phyloP scores from a whole-genome alignment of 2,113 vertebrate species.

The Delphinapterus leucas region DNA sequence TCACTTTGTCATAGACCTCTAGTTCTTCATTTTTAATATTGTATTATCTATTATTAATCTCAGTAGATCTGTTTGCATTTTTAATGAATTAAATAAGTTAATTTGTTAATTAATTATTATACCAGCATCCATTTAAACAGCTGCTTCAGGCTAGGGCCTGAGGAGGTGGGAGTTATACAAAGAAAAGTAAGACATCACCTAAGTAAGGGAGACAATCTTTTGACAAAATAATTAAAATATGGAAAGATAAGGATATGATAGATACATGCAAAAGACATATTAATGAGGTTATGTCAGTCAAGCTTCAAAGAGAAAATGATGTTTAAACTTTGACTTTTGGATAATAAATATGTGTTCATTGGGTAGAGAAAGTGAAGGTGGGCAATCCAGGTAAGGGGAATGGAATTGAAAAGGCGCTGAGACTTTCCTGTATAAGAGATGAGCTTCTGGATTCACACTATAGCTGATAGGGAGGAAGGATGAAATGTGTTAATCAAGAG shows the following conservation, averaged over 20 bases:
- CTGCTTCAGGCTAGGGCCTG: background rate
- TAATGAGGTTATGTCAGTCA: background rate
- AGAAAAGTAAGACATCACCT: background rate
- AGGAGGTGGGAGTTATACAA: background rate
- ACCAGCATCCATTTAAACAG: background rate
- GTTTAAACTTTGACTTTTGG: background rate
- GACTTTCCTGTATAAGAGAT: background rate
- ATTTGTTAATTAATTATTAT: background rate
- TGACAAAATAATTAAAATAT: slow-evolving; percentile 1
- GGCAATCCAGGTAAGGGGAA: background rate
- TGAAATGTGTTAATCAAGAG: background rate
- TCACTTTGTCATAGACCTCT: background rate
- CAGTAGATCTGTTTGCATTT: background rate
- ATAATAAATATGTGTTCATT: background rate
- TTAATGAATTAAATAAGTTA: background rate
- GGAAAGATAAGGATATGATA: background rate
- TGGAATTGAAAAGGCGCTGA: background rate
- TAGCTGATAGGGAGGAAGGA: background rate
- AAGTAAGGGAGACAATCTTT: background rate
- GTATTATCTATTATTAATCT: background rate
- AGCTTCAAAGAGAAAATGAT: background rate
- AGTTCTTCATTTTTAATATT: background rate
- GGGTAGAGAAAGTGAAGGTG: background rate
- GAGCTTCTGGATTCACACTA: background rate
- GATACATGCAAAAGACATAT: background rate